Evolutionary conservation across 2,797 vertebrate genomes (phyloP).

Genomic region (Siniperca undulata): DNA sequence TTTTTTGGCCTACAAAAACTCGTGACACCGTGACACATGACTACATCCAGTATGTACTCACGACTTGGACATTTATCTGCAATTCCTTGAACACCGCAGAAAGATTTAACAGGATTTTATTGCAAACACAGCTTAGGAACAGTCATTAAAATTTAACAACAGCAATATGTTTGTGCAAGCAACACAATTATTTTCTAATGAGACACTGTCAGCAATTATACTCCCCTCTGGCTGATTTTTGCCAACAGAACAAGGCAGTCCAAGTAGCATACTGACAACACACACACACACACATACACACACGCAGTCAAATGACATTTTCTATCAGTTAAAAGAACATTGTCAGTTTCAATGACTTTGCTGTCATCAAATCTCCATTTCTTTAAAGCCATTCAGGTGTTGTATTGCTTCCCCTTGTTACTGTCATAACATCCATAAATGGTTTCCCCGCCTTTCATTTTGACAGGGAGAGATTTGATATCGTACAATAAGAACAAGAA

Average conservation of each 20-base stretch:
- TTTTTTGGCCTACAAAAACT: not conserved
- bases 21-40: not conserved
- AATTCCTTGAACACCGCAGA: not conserved
- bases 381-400: not conserved
- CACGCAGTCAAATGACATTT: not conserved
- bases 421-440: constrained; percentile 1
- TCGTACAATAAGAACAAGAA: not conserved
- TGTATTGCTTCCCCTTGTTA: not conserved
- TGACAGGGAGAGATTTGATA: constrained; percentile 5
- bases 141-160: constrained; percentile 57
- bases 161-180: constrained; percentile 37
- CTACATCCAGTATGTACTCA: not conserved
- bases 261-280: not conserved
- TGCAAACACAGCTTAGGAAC: constrained; percentile 28
- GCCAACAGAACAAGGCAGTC: constrained; percentile 26
- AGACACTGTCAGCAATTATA: constrained; percentile 48
- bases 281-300: constrained; percentile 2
- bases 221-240: constrained; percentile 23
- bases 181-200: constrained; percentile 46
- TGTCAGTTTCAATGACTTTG: not conserved
- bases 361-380: not conserved
- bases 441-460: constrained; percentile 1
- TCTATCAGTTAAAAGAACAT: not conserved
- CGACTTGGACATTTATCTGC: not conserved
- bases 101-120: not conserved